phyloP scores from a whole-genome alignment of 2,113 vertebrate genomes.

The Pontoporia blainvillei region DNA sequence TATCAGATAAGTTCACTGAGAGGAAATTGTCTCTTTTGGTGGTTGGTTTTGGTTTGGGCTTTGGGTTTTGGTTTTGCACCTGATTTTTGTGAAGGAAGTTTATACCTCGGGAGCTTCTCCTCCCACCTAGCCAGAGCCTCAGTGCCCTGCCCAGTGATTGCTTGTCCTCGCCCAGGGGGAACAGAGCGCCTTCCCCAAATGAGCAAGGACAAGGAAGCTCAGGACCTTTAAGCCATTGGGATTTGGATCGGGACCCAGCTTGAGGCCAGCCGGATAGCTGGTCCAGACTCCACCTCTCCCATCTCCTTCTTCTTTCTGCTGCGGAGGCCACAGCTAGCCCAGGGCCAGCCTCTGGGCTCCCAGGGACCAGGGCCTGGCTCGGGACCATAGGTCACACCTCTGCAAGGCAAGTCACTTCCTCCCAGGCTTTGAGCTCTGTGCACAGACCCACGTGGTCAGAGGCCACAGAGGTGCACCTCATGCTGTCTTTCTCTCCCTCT shows the following conservation, averaged over 20 bases:
- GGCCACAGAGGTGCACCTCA: background rate
- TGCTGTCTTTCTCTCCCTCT: background rate
- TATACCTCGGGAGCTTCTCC: background rate
- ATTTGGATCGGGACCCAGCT: background rate
- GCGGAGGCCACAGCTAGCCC: fast-evolving
- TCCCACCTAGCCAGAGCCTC: background rate
- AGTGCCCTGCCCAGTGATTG: background rate
- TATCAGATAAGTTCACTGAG: background rate
- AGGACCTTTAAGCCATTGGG: background rate
- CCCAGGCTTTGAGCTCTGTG: background rate
- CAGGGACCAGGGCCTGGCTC: background rate
- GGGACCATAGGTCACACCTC: background rate
- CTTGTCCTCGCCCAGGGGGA: background rate
- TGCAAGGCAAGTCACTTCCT: background rate
- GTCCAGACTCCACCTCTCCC: background rate
- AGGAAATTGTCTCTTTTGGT: background rate
- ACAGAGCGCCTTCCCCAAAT: background rate
- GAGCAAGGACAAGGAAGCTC: background rate
- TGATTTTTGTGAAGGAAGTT: background rate
- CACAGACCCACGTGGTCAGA: background rate
- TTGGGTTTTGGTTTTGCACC: background rate
- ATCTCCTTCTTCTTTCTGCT: background rate
- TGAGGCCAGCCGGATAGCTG: background rate
- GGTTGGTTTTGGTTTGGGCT: background rate
- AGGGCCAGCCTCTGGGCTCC: fast-evolving